Evolutionary conservation across 2,888 invertebrate genomes (phyloP).

Genomic region (Thecophora atra): DNA sequence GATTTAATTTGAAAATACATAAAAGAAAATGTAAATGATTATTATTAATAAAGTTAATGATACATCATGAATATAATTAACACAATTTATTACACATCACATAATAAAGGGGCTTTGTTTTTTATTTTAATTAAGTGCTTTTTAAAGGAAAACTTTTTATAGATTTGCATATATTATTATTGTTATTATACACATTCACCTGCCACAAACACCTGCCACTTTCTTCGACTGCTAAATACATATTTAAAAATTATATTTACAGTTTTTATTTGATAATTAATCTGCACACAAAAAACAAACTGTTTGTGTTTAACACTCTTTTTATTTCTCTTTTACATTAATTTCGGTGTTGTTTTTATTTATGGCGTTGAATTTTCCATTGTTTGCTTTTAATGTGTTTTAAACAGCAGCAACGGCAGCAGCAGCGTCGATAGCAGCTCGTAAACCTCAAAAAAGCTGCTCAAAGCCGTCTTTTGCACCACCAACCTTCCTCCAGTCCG

Average conservation of each 20-base stretch:
- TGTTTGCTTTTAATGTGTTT: neutral
- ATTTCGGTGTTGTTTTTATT: conserved; percentile 2
- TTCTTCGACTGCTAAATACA: conserved; percentile 22
- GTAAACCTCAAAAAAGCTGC: neutral
- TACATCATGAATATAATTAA: too few relatives aligned
- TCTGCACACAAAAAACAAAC: conserved; percentile 26
- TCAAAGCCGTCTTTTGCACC: conserved; percentile 1
- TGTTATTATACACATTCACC: conserved; percentile 6
- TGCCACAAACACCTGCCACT: neutral
- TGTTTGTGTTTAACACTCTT: conserved; percentile 10
- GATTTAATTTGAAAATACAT: too few relatives aligned
- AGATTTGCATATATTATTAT: neutral
- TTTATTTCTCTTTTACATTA: neutral
- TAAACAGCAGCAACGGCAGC: neutral
- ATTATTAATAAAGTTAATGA: neutral
- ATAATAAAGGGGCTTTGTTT: too few relatives aligned
- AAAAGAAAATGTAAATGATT: too few relatives aligned
- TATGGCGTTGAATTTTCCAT: neutral
- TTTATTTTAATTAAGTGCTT: neutral
- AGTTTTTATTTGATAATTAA: conserved; percentile 30
- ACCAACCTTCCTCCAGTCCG: conserved; percentile 32
- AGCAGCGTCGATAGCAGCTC: neutral
- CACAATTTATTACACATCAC: too few relatives aligned
- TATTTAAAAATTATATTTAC: conserved; percentile 1
- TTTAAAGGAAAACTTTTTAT: neutral